Evolutionary conservation across 1,140 invertebrate species (phyloP), one percentile per base, ranked within the genome.

Genomic region (Cryptotermes secundus): DNA sequence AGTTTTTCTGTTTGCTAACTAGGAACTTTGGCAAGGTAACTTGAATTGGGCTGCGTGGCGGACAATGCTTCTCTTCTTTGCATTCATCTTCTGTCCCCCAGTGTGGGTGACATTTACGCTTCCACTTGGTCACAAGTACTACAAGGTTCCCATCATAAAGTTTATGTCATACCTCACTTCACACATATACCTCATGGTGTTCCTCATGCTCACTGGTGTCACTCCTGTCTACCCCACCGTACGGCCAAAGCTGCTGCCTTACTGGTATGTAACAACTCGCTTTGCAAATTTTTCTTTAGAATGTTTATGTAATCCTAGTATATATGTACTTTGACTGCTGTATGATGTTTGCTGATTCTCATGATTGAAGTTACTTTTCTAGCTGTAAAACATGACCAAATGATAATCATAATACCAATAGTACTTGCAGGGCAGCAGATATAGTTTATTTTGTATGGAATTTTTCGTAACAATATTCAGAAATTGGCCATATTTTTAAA

Each of bases 141-240:
- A 98, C 92, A 97, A 96, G 91, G 94, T 96, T 87, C 99, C 99
- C 34, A 99, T 99, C 86, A 99, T 99, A 88, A 99, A 99, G 91
- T 99, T 99, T 90, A 99, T 99, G 96, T 98, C 98, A 24, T 99
- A 99, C 90, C 92, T 99, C 82, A 99, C 98, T 1, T 99, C 99
- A 1, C 99, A 99, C 91, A 95, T 99, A 86, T 99, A 99, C 90
- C 93, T 99, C 83, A 99, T 99, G 94, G 90, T 97, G 81, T 94
- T 99, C 86, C 93, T 99, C 86, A 93, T 96, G 83, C 91, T 99
- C 83, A 96, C 97, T n/a, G 96, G 95, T 42, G 97, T 99, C 84
- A 96, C 95, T 82, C 97, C 98, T 38, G 93, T 97, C 84, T 96
- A 96, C 89, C 94, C 95, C 45, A 95, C 96, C 86, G 94, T 97